Evolutionary conservation across 2,888 invertebrate genomes (phyloP), one percentile per base, ranked within the genome.

Genomic region (Neoitamus cyanurus): DNA sequence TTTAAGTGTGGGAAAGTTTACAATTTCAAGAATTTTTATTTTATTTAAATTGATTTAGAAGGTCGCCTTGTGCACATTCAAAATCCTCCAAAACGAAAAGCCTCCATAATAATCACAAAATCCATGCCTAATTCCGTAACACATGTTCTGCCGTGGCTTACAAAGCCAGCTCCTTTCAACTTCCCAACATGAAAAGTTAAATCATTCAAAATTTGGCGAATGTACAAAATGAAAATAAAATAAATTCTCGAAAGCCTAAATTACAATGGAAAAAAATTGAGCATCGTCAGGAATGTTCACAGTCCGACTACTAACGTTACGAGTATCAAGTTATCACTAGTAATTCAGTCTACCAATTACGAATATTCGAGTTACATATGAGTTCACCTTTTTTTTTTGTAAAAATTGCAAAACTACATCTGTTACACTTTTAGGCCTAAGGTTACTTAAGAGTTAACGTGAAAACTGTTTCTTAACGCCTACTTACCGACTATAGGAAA

Each of bases 311-410:
- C 37, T 82, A 68, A 69, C 25, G 6, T 82, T 82, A 69, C 20
- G 20, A 15, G 36, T 82, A 82, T 69, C 69, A 69, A 42, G 58
- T 46, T 82, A 82, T 69, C 69, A 82, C 82, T 82, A 82, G 69
- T 82, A 82, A 82, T 82, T 82, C 82, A 82, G 82, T 82, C 82
- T 82, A 82, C 82, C 82, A 82, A 36, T 69, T 69, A 82, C 69
- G 69, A 82, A 82, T 82, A 82, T 28, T 20, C 69, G 58, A 58
- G 58, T 58, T 58, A 58, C 58, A 58, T 58, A 37, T 82, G 34
- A 69, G 68, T 69, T 82, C 69, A 69, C 69, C 70, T 58, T 58
- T 58, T 58, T 25, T 80, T 78, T 68, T 82, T 68, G 82, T 82
- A 82, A 82, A 82, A 82, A 82, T 82, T 82, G 69, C 82, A 82